A percentile compares a stretch with the other conserved stretches of the same genome.
Evolutionary conservation across 2,888 invertebrate genomes (phyloP).

Genomic region (Alloscopus bannaensis): DNA sequence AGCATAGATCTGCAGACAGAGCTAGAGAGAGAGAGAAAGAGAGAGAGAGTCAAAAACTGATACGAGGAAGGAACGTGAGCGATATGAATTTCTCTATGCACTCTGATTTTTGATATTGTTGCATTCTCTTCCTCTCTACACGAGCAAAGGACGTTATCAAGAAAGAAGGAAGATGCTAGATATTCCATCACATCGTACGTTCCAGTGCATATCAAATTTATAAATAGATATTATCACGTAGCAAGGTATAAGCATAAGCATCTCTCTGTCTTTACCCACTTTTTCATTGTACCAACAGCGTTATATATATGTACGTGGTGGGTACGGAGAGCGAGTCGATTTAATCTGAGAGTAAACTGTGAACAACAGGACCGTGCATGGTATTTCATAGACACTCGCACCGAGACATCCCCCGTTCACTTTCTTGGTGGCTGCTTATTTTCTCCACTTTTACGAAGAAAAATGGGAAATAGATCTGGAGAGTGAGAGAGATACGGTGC

Average conservation of each 20-base stretch:
- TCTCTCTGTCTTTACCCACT: too few relatives aligned
- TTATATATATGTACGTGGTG: background rate
- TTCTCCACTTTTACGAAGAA: background rate
- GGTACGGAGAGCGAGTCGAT: background rate
- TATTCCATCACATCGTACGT: too few relatives aligned
- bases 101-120: too few relatives aligned
- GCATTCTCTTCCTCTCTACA: too few relatives aligned
- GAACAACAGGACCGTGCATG: background rate
- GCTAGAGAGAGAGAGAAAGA: slow-evolving; percentile 5
- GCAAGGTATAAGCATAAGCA: too few relatives aligned
- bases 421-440: background rate
- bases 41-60: background rate
- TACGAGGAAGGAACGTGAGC: background rate
- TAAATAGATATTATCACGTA: too few relatives aligned
- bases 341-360: slow-evolving; percentile 1
- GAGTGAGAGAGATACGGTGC: too few relatives aligned
- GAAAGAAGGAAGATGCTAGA: too few relatives aligned
- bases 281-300: slow-evolving; percentile 7
- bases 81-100: too few relatives aligned
- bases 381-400: too few relatives aligned
- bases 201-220: too few relatives aligned
- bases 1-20: background rate
- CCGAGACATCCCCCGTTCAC: slow-evolving; percentile 3
- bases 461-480: background rate
- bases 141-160: too few relatives aligned